Base-by-base conservation (phyloP, 64 coral and sea anemone genomes). In the Actinia equina region DNA sequence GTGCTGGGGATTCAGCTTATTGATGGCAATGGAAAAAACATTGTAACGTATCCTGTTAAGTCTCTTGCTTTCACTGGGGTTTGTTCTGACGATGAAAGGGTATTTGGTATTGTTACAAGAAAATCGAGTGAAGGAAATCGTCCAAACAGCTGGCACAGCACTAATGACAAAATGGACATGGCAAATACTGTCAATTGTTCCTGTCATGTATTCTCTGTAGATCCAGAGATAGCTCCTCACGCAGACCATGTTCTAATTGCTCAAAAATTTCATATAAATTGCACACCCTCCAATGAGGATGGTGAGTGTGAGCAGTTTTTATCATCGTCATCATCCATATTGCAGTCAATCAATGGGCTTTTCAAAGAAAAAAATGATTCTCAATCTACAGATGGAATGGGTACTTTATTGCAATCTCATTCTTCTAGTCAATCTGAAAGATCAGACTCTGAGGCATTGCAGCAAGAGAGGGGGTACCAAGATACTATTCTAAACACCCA, bases 191-290 rank as follows among this genome's bases (percentile, higher is more conserved):
- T 92, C 41, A 95, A 91, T 61, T 99, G 93, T 54, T 99, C 97
- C 37, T 99, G 97, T 92, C 93, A 95, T 93, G 93, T 99, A 7
- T 99, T 99, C 27, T 70, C 88, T 77, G 91, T 99, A 49, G 86
- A 99, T 71, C 90, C 93, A 26, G 89, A 88, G 20, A 78, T 99
- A 16, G 77, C 44, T 54, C 46, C 69, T 27, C 97, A 99, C 59
- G 81, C 86, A 19, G 44, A 86, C 49, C 97, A 99, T 67, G 65
- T 74, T 69, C 43, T 4, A 43, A 81, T 91, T 65, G 93, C 90
- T 56, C 77, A 99, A 83, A 90, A 92, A 85, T 99, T 95, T 93
- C 88, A 89, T 22, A 85, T 99, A 80, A 82, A 85, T 3, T 99
- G 97, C 61, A 86, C 83, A 52, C 71, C 71, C 41, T 30, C 20